Conservation (phyloP, 2,113 vertebrate species). For the Casuarius casuarius region DNA sequence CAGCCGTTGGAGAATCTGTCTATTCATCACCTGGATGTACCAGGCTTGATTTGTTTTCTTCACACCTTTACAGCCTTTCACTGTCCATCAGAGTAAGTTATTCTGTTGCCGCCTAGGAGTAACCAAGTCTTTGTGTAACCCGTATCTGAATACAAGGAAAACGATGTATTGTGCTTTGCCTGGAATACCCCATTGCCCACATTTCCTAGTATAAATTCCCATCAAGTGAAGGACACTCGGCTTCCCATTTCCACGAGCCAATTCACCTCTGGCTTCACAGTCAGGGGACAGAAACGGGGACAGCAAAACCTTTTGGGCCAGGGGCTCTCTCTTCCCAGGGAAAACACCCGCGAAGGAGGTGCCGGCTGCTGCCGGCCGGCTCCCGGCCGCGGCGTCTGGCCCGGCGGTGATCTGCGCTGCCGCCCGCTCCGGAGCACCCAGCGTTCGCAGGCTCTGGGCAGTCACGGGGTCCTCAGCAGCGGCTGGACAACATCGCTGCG, state of each 20-base stretch:
- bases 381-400: no score
- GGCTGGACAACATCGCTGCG: neutral
- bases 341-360: neutral
- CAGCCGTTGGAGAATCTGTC: no score
- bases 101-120: neutral
- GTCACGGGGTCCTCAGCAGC: neutral
- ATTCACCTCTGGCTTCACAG: neutral
- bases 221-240: no score
- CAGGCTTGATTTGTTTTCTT: neutral
- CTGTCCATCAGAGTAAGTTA: neutral
- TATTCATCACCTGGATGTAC: neutral
- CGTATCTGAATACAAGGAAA: neutral
- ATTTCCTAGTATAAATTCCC: fast-evolving
- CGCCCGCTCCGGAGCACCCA: neutral
- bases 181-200: fast-evolving
- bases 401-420: no score
- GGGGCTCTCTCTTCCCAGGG: neutral
- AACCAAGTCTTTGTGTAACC: neutral
- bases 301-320: neutral
- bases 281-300: neutral
- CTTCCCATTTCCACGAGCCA: neutral
- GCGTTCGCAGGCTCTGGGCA: no score
- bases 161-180: no score
- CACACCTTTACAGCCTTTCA: neutral
- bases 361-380: neutral